Conservation (phyloP, 2,113 vertebrate genomes). For the Butorides virescens region DNA sequence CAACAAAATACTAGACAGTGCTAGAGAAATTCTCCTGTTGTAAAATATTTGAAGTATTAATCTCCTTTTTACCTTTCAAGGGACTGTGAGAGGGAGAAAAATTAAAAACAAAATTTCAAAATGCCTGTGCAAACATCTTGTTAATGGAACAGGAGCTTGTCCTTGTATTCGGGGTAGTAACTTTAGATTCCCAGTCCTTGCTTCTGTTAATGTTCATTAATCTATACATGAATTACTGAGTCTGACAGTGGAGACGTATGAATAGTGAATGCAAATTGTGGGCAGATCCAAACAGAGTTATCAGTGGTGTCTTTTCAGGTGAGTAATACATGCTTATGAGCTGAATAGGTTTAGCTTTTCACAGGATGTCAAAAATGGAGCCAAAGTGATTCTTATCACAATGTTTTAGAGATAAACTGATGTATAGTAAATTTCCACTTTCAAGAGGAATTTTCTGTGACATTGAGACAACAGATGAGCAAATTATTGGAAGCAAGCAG, state of each 20-base stretch:
- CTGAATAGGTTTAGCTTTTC: neutral
- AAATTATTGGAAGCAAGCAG: neutral
- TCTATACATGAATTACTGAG: neutral
- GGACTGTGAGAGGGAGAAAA: neutral
- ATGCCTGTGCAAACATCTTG: neutral
- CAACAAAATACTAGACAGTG: neutral
- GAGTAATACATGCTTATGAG: neutral
- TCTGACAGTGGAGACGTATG: neutral
- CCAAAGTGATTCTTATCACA: neutral
- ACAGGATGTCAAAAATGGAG: neutral
- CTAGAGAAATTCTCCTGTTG: neutral
- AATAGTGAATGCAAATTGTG: neutral
- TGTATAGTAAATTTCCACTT: neutral
- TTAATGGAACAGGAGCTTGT: neutral
- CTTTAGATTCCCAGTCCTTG: neutral
- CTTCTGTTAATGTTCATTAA: neutral
- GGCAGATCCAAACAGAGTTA: neutral
- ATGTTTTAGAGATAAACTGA: neutral
- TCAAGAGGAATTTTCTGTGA: neutral
- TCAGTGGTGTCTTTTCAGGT: neutral
- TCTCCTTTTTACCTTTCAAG: neutral
- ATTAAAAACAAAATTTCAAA: neutral
- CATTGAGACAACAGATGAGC: neutral
- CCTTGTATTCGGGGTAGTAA: neutral
- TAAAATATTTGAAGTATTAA: neutral